Percentiles rank a stretch among this genome's conserved stretches.
phyloP scores from a whole-genome alignment of 2,113 vertebrate genomes.

The Atractosteus spatula region DNA sequence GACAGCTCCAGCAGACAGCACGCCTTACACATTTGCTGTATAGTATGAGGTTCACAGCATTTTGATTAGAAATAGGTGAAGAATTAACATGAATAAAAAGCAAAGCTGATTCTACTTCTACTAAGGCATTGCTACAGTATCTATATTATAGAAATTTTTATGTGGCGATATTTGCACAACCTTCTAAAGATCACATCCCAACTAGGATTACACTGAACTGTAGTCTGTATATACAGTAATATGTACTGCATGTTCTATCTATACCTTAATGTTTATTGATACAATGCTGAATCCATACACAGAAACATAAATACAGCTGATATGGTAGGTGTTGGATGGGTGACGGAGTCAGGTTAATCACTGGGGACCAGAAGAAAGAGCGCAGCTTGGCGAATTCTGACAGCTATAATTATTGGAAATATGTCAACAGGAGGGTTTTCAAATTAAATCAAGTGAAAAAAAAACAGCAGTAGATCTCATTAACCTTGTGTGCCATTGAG shows the following conservation, averaged over 20 bases:
- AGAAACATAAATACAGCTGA: background rate
- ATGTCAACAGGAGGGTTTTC: conserved; percentile 7
- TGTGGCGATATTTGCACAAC: too few species aligned
- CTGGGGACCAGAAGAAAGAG: too few species aligned
- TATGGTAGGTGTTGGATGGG: background rate
- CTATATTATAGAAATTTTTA: too few species aligned
- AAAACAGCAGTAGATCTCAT: conserved; percentile 2
- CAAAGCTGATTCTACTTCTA: too few species aligned
- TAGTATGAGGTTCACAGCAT: too few species aligned
- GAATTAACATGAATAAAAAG: too few species aligned
- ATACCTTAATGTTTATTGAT: background rate
- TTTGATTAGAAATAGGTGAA: too few species aligned
- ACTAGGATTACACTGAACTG: too few species aligned
- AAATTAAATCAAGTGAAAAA: conserved; percentile 10
- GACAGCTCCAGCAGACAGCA: too few species aligned
- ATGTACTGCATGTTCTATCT: background rate
- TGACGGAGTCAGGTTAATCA: background rate
- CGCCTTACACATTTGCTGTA: too few species aligned
- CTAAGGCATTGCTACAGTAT: too few species aligned
- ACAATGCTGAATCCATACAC: background rate
- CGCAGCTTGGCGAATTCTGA: background rate
- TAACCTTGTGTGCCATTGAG: background rate
- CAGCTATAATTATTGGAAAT: conserved; percentile 20
- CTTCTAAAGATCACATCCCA: too few species aligned
- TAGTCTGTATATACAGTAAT: conserved; percentile 25